Base-by-base conservation (phyloP, 2,797 vertebrate genomes). In the Helarctos malayanus region DNA sequence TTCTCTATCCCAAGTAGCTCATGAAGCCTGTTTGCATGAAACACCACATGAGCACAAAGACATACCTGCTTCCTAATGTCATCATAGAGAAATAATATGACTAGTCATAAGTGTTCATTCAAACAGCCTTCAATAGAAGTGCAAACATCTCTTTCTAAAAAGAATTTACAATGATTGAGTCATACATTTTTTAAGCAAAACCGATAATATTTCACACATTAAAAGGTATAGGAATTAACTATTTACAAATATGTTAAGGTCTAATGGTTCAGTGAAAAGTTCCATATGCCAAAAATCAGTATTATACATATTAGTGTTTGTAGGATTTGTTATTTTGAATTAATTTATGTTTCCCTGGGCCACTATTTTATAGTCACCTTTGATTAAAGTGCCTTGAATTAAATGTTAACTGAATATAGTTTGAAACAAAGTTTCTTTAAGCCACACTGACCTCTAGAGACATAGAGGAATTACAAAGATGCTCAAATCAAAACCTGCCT, bases 371-470 rank as follows among this genome's bases (percentile, higher is more conserved):
- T 78, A 76, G 7, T 95, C 59, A 63, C n/a, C 41, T 96, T 97
- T 89, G 79, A 92, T 96, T 86, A 96, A 93, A 95, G 14, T 79
- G 25, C 35, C 45, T 97, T 91, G 68, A 95, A 91, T 89, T 89
- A 94, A 96, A 65, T 83, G 45, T 76, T 93, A 97, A 79, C 56
- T 47, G 45, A 82, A 83, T 91, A 69, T 16, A 89, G 27, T 91
- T 63, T 83, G 57, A 97, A 97, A 93, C 41, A 91, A 94, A 94
- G 41, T 97, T 97, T 95, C 91, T 89, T 89, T 96, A 94, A 94
- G 63, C 73, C 89, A 96, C 59, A 96, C 78, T 98, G 97, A 98
- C 89, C 97, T 93, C 95, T 97, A 96, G 93, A 96, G 96, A 97
- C 91, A 87, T 14, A 94, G 69, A 97, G 47, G 12, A 54, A 85